A percentile compares a stretch with the other conserved stretches of the same genome.
Evolutionary conservation across 2,888 invertebrate species (phyloP).

Genomic region (Oscheius onirici): DNA sequence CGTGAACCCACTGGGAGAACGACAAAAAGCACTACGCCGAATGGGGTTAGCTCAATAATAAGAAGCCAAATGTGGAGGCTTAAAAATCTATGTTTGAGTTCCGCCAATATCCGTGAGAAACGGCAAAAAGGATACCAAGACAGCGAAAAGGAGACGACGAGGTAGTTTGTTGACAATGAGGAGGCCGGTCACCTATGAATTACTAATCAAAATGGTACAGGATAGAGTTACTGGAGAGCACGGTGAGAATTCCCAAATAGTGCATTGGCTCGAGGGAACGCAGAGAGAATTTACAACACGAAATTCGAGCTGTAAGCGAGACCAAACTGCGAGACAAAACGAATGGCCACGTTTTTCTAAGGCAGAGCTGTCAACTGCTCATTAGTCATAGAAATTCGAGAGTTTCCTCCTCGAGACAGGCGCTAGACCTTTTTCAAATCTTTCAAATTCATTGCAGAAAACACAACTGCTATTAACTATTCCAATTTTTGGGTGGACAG

Average conservation of each 20-base stretch:
- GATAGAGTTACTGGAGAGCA: constrained; percentile 21
- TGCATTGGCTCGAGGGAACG: constrained; percentile 20
- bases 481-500: too few species aligned
- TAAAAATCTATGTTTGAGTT: constrained; percentile 27
- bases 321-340: constrained; percentile 27
- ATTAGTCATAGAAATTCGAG: constrained; percentile 26
- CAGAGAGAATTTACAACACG: constrained; percentile 32
- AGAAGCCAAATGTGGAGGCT: constrained; percentile 14
- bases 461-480: too few species aligned
- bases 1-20: neutral
- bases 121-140: neutral
- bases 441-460: too few species aligned
- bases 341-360: constrained; percentile 25
- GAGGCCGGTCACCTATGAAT: constrained; percentile 19
- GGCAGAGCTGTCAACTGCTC: constrained; percentile 24
- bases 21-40: constrained; percentile 11
- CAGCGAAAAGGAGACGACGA: neutral
- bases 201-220: constrained; percentile 8
- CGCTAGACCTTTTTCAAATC: too few species aligned
- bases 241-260: constrained; percentile 24
- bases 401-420: neutral
- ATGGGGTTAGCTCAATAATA: constrained; percentile 10
- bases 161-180: constrained; percentile 13
- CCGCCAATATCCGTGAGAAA: constrained; percentile 19
- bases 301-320: constrained; percentile 29